Evolutionary conservation across 1,140 invertebrate genomes (phyloP).

Genomic region (Potamilus streckersoni): DNA sequence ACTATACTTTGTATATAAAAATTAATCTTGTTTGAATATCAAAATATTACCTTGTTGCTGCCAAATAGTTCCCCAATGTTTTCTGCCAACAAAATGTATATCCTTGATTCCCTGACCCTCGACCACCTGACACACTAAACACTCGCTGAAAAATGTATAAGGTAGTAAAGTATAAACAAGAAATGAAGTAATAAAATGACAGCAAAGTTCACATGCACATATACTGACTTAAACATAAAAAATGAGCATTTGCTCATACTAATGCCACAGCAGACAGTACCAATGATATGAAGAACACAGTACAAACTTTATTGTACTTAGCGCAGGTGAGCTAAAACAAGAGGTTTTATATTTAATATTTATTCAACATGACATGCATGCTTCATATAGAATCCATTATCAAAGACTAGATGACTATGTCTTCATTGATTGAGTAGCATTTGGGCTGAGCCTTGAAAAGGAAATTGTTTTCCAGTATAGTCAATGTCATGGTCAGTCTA

Average conservation of each 20-base stretch:
- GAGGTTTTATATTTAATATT: too few relatives aligned
- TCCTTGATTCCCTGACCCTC: conserved; percentile 66
- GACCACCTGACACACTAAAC: conserved; percentile 72
- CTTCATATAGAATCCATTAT: too few relatives aligned
- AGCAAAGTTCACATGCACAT: neutral
- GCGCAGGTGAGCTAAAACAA: too few relatives aligned
- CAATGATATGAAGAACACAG: too few relatives aligned
- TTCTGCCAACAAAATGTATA: conserved; percentile 70
- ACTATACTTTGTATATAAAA: neutral
- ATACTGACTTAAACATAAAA: neutral
- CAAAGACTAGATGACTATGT: too few relatives aligned
- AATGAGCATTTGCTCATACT: neutral
- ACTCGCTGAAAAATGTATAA: conserved; percentile 75
- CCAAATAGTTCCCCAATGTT: conserved; percentile 70
- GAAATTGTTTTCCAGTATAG: too few relatives aligned
- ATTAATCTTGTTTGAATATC: neutral
- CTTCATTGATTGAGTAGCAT: too few relatives aligned
- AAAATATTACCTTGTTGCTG: conserved; percentile 67
- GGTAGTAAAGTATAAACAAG: neutral
- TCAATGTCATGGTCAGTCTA: too few relatives aligned
- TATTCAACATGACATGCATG: too few relatives aligned
- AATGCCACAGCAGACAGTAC: neutral
- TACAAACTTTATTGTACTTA: too few relatives aligned
- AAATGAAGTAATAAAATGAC: neutral
- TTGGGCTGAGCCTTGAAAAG: too few relatives aligned